Conservation (phyloP, 2,113 vertebrate genomes). For the Hystrix brachyura region DNA sequence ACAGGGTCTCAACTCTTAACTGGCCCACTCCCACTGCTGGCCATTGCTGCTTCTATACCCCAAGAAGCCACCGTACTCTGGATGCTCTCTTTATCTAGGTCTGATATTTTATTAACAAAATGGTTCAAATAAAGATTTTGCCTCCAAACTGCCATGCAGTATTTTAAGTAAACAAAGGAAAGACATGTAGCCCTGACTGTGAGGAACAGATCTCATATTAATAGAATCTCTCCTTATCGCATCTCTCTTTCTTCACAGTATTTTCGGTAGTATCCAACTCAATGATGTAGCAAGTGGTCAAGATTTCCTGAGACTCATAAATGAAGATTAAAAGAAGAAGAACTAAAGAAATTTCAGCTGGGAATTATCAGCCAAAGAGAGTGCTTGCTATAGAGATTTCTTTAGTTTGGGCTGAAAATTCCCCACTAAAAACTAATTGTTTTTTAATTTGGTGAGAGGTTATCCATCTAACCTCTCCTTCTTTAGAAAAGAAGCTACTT, state of each 20-base stretch:
- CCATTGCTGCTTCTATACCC: not conserved
- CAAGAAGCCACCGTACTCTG: not conserved
- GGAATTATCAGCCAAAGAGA: not conserved
- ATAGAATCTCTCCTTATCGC: not conserved
- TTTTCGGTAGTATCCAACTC: not conserved
- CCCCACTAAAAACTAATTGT: not conserved
- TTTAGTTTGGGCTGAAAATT: not conserved
- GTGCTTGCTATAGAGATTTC: not conserved
- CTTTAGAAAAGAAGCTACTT: constrained; percentile 13
- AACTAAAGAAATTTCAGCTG: not conserved
- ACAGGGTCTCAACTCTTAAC: not conserved
- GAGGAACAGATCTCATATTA: not conserved
- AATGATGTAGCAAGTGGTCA: not conserved
- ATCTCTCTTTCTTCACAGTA: not conserved
- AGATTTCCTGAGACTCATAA: not conserved
- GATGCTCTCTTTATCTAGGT: not conserved
- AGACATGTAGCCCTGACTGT: not conserved
- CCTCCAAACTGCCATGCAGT: not conserved
- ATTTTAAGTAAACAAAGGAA: not conserved
- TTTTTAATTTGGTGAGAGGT: constrained; percentile 34
- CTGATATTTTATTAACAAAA: not conserved
- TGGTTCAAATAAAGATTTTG: not conserved
- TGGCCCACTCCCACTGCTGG: fast-evolving
- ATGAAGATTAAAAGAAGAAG: constrained; percentile 6
- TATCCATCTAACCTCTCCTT: not conserved